Conservation (phyloP, 2,113 vertebrate genomes). For the Rissa tridactyla region DNA sequence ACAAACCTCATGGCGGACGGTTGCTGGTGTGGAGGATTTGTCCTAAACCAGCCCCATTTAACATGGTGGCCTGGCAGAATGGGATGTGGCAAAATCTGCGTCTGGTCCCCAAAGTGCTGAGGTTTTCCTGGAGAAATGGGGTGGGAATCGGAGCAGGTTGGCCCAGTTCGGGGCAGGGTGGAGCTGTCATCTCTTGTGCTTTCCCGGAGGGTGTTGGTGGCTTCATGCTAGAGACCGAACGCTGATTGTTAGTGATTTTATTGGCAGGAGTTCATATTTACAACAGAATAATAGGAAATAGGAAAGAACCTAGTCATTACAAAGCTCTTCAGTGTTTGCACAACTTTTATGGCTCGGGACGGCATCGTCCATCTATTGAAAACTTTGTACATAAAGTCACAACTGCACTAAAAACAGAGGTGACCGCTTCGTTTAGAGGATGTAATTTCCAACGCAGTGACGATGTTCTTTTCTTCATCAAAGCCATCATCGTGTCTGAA, state of each 20-base stretch:
- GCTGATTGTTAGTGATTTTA: neutral
- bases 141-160: neutral
- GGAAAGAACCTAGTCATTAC: neutral
- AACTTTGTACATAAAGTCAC: accelerated
- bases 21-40: accelerated
- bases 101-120: neutral
- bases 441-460: accelerated
- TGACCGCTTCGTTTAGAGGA: accelerated
- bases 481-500: neutral
- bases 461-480: neutral
- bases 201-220: neutral
- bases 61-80: accelerated
- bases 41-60: neutral
- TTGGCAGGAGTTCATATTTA: conserved; percentile 9
- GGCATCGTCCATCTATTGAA: neutral
- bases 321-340: neutral
- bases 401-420: accelerated
- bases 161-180: neutral
- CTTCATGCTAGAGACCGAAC: neutral
- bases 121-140: neutral
- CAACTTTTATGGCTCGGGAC: accelerated
- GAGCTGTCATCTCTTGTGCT: neutral
- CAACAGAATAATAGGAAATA: neutral
- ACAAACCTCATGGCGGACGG: accelerated
- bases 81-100: neutral